Base-by-base conservation (phyloP, 2,888 invertebrate genomes). In the Cerastoderma edule region DNA sequence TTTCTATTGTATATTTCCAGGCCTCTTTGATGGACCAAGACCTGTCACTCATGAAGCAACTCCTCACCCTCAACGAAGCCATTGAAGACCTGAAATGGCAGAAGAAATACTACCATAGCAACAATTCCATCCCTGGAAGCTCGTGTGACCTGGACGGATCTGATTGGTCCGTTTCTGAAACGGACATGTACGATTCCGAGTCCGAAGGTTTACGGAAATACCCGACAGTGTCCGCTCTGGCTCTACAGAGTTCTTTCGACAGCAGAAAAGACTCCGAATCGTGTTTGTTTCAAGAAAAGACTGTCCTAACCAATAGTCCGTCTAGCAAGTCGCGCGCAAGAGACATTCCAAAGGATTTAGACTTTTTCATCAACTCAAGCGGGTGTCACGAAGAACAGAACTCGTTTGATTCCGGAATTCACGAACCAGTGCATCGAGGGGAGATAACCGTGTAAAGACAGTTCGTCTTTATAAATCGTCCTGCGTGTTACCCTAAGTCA, bases 21-120 rank as follows among this genome's bases (percentile, higher is more conserved):
- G 81, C 86, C 1, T 87, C 87, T 0, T 75, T 90, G 71, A 87
- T 89, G 83, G 90, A 90, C 54, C 90, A 89, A 69, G 90, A 90
- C 66, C 72, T 90, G 66, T 86, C 85, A 1, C 75, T 90, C 82
- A 89, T 90, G 89, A 87, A 88, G 65, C 89, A 89, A 76, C 84
- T 90, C 24, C 86, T 90, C 39, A 90, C 89, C 4, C 75, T 90
- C 32, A 90, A 90, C 76, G 90, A 90, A 78, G 83, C 85, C 32
- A 89, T 90, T 28, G 90, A 90, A 79, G 90, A 89, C 32, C 78
- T 89, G 46, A 90, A 90, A 84, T 89, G 89, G 86, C 89, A 87
- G 81, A 79, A 85, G 53, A 79, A 85, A 28, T 84, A 86, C 67
- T 84, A 83, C 76, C 80, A 82, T 60, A 84, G 79, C 64, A 71